Evolutionary conservation across 92 coral and sea anemone species (phyloP), one percentile per base, ranked within the genome.

Genomic region (Porites evermanni): DNA sequence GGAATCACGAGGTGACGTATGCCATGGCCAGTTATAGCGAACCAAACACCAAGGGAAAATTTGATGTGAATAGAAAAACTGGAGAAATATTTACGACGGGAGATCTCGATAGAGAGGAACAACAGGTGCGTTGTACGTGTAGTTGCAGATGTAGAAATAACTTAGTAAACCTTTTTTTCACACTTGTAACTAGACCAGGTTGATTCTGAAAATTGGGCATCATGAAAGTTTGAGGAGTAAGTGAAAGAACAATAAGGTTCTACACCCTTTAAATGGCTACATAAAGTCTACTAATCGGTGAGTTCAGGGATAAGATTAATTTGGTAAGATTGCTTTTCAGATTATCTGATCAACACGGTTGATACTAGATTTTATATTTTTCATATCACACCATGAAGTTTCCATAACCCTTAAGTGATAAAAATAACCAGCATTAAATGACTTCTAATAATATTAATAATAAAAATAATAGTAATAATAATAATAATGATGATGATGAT

Each of bases 51-150:
- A 83, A 74, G 73, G 23, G 82, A 12, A 72, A 59, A 4, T 88
- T 91, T 78, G 50, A 12, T n/a, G 75, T 91, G 21, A 77, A 72
- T 26, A 67, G 72, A 6, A 9, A 83, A 21, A 70, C 85, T 65
- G 94, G 94, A 32, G 82, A 53, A 51, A 71, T 91, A 29, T 83
- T 23, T 12, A 87, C 94, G 0, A 77, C 50, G 69, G 75, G 64
- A 11, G 79, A 88, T 7, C 79, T 91, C 44, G 94, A 91, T 75
- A 75, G 82, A 29, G 94, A 91, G 52, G 73, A 72, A 79, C 79
- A 72, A 13, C 72, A 91, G 92, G 94, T 81, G 60, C 13, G 79
- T 19, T 14, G 10, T 32, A 50, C 12, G 13, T 47, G 63, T 56
- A 56, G 47, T 38, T 38, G 6, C 47, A 38, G 47, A 4, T 38